These are phyloP conservation scores for Drosophila sulfurigaster DNA, from an alignment of 1,140 invertebrate species.

Conservation along the genomic window DNA sequence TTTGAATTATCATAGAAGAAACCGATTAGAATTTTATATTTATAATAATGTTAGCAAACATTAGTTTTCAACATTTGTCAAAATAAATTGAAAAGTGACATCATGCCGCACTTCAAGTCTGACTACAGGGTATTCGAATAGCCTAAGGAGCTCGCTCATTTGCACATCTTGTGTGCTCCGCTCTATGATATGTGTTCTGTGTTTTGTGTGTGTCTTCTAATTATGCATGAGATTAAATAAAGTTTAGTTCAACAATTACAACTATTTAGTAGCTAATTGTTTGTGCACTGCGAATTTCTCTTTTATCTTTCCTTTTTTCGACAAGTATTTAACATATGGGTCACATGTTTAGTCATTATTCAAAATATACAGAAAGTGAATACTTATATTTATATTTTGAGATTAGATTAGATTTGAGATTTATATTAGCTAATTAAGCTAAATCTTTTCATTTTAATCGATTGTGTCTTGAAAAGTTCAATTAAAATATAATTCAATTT, in stretches of 20 bases:
- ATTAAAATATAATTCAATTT: no score
- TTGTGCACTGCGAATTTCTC: not conserved
- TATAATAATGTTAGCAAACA: no score
- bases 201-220: constrained; percentile 44
- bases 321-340: not conserved
- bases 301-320: not conserved
- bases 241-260: constrained; percentile 80
- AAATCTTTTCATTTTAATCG: no score
- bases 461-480: no score
- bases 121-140: constrained; percentile 21
- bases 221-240: constrained; percentile 80
- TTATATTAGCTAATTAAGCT: no score
- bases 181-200: not conserved
- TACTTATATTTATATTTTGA: no score
- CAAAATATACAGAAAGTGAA: no score
- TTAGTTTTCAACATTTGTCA: no score
- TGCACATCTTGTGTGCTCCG: constrained; percentile 2
- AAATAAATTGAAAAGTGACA: no score
- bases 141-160: constrained; percentile 49
- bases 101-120: not conserved
- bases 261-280: constrained; percentile 79
- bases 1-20: no score
- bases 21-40: no score
- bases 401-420: no score
- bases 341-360: not conserved